A percentile compares a stretch with the other conserved stretches of the same genome.
Conservation (phyloP, 2,888 invertebrate species). For the Neria commutata region DNA sequence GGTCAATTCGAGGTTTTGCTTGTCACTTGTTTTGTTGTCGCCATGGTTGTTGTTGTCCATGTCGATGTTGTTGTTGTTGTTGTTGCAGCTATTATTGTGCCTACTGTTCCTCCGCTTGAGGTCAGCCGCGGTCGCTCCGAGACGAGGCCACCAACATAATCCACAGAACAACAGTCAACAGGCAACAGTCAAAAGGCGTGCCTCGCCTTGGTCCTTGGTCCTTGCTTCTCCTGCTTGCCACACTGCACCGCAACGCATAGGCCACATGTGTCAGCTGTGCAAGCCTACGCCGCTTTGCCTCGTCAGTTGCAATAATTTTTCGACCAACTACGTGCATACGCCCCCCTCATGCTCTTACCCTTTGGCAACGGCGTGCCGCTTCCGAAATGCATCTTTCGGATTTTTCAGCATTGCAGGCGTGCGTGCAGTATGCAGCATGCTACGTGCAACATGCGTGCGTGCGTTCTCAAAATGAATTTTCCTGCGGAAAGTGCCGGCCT, state of each 20-base stretch:
- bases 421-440: conserved; percentile 15
- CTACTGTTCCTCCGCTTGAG: neutral
- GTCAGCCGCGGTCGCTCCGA: neutral
- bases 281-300: neutral
- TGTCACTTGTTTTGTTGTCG: conserved; percentile 47
- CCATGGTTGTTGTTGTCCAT: conserved; percentile 29
- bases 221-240: neutral
- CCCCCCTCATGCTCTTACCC: neutral
- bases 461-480: neutral
- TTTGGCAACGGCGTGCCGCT: neutral
- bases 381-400: conserved; percentile 20
- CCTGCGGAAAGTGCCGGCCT: neutral
- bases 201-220: neutral
- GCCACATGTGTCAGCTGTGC: neutral
- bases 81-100: too few relatives aligned
- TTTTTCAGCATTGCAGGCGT: conserved; percentile 12
- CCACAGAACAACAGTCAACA: too few relatives aligned
- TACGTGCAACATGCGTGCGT: too few relatives aligned
- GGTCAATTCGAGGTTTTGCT: conserved; percentile 59
- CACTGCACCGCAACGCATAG: neutral
- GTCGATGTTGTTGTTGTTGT: too few relatives aligned
- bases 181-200: conserved; percentile 40
- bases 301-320: conserved; percentile 32
- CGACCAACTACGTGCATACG: neutral
- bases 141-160: neutral